A percentile compares a stretch with the other conserved stretches of the same genome.
phyloP scores from a whole-genome alignment of 2,113 vertebrate species.

The Caloenas nicobarica region DNA sequence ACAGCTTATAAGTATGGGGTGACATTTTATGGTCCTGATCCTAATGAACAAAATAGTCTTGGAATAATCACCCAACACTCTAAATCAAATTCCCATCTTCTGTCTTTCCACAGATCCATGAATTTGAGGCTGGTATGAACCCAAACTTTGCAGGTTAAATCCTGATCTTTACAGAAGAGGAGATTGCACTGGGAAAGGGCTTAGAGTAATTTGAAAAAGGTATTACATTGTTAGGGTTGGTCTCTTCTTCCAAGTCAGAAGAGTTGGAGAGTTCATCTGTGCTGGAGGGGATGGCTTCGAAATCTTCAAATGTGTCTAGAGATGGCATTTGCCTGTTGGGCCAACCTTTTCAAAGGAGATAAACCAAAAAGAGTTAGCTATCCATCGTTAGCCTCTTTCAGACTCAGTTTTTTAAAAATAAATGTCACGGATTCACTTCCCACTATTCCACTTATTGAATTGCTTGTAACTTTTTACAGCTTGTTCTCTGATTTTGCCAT shows the following conservation, averaged over 20 bases:
- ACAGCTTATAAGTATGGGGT: neutral
- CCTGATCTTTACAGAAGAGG: neutral
- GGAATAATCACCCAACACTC: neutral
- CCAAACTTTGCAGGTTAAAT: neutral
- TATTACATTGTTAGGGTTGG: conserved; percentile 81
- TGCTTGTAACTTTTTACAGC: neutral
- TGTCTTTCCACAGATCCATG: neutral
- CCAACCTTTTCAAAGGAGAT: conserved; percentile 78
- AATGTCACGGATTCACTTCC: neutral
- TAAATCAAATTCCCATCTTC: neutral
- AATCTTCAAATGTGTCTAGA: conserved; percentile 82
- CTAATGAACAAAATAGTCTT: neutral
- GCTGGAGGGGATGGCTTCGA: conserved; percentile 90
- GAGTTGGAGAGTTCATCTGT: conserved; percentile 90
- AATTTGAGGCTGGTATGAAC: neutral
- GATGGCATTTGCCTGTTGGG: conserved; percentile 80
- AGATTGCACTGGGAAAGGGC: neutral
- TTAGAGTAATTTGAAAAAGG: neutral
- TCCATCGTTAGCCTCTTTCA: neutral
- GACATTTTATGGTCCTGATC: neutral
- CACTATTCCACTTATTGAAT: neutral
- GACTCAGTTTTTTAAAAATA: neutral
- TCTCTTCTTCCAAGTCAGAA: conserved; percentile 85
- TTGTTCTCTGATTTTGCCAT: neutral
- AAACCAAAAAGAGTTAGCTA: neutral